Conservation (phyloP, 2,797 vertebrate genomes). For the Eidolon dupreanum region DNA sequence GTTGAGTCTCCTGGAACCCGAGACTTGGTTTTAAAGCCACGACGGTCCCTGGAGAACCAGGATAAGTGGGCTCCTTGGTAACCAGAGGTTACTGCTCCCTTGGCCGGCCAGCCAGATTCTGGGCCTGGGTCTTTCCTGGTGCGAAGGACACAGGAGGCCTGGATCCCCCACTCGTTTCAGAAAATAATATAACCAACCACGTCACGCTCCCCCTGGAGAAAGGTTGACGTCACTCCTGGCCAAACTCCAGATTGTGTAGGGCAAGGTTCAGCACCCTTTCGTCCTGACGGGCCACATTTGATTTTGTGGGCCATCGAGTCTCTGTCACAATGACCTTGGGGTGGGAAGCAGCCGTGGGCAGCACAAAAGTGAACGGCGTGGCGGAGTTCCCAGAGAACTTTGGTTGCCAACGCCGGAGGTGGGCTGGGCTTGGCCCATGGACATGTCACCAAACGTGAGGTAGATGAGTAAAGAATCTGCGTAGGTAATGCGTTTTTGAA, state of each 20-base stretch:
- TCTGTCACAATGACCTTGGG: not conserved
- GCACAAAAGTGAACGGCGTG: not conserved
- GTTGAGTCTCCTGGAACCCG: not conserved
- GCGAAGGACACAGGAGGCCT: not conserved
- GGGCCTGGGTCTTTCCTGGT: not conserved
- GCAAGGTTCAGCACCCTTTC: not conserved
- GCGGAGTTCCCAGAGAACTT: not conserved
- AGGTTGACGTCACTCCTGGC: not conserved
- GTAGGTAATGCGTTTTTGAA: not conserved
- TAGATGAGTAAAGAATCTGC: constrained; percentile 4
- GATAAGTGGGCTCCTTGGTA: not conserved
- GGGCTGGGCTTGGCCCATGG: not conserved
- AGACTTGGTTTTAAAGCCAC: not conserved
- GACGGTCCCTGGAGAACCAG: not conserved
- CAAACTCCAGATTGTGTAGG: not conserved
- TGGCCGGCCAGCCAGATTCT: not conserved
- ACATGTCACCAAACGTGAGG: not conserved
- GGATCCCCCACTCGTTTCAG: not conserved
- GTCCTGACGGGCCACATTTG: not conserved
- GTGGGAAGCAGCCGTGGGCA: not conserved
- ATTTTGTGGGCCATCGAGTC: not conserved
- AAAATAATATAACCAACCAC: not conserved
- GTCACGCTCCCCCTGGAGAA: not conserved
- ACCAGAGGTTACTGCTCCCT: not conserved
- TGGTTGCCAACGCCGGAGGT: not conserved